Base-by-base conservation (phyloP, 2,113 vertebrate species). In the Rhinoderma darwinii region DNA sequence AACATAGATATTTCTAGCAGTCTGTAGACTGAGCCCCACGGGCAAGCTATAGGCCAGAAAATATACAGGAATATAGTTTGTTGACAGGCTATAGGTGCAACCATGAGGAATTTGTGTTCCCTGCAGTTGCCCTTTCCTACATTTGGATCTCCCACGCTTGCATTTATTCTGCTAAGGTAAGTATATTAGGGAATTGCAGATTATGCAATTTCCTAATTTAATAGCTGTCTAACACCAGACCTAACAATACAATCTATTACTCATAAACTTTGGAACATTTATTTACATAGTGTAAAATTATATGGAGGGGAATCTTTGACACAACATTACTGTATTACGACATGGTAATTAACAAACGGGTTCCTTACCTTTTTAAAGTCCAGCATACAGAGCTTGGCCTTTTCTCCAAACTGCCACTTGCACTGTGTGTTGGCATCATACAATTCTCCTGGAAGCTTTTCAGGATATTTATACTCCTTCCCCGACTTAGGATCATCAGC, bases 361-460 rank as follows among this genome's bases (percentile, higher is more conserved):
- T 35, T 20, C 82, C 90, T 93, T 93, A 94, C 97, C 96, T 98
- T 98, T 91, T 96, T 96, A 63, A 97, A 96, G 89, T 96, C 93
- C 77, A 97, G 93, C 86, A 94, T 95, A 91, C 97, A 98, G 84
- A 97, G 94, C 91, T 95, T 97, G 92, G 97, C 97, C 89, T 96
- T 97, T 89, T 96, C 96, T 76, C 97, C 97, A 63, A 98, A 97
- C 88, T 97, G 97, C 97, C 97, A 98, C 90, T 96, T 97, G 94
- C 97, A 98, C 91, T 98, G 97, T 0, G 95, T 97, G 92, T 96
- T 94, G 0, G 96, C 96, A 1, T 98, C 95, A 0, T 98, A 98
- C 14, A 97, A 51, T 90, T 97, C 94, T 27, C 97, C 97, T 0
- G 97, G 97, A 73, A 98, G 86, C 90, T 96, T 93, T 90, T 96